Conservation (phyloP, 2,113 vertebrate genomes). For the Rhabdornis inornatus region DNA sequence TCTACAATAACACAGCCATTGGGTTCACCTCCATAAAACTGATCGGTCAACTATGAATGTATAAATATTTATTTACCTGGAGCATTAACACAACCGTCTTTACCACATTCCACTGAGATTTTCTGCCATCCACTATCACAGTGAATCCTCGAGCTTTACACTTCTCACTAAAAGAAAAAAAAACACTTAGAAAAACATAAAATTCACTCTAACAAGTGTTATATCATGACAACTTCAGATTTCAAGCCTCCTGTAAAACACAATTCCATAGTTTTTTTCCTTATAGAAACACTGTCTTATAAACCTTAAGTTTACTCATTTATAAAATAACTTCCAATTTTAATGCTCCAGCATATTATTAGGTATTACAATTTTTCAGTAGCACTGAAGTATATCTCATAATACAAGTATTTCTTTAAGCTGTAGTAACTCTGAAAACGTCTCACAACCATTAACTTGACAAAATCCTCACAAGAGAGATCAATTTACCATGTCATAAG, state of each 20-base stretch:
- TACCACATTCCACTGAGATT: slow-evolving; percentile 96
- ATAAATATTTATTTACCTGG: slow-evolving; percentile 79
- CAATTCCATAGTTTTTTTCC: not conserved
- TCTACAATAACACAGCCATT: not conserved
- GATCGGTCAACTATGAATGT: not conserved
- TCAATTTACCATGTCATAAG: not conserved
- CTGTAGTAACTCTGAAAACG: not conserved
- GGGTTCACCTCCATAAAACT: not conserved
- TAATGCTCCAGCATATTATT: not conserved
- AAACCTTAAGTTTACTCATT: not conserved
- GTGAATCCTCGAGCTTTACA: slow-evolving; percentile 98
- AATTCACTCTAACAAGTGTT: not conserved
- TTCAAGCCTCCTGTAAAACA: not conserved
- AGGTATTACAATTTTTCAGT: not conserved
- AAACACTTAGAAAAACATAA: not conserved
- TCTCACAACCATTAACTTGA: not conserved
- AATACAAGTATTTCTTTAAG: not conserved
- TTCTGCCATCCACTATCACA: slow-evolving; percentile 96
- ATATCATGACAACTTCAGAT: not conserved
- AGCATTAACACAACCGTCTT: slow-evolving; percentile 98
- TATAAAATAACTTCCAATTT: not conserved
- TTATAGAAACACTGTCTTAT: not conserved
- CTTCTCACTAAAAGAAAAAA: slow-evolving; percentile 83
- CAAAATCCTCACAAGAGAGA: not conserved
- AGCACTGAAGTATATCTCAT: not conserved